Evolutionary conservation across 2,797 vertebrate genomes (phyloP).

Genomic region (Thunnus albacares): DNA sequence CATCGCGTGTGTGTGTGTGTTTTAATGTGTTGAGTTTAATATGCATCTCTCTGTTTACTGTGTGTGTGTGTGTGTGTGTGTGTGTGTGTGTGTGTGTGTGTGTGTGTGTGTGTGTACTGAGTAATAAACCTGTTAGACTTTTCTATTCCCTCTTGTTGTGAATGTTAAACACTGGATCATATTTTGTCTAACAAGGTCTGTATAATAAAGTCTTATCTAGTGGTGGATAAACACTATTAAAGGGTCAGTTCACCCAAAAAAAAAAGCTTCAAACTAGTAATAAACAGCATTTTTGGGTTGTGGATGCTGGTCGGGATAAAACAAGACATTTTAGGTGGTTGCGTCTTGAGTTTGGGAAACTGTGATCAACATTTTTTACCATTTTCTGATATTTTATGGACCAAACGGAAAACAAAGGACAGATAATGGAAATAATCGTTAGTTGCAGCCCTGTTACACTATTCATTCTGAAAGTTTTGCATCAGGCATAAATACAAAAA

Average conservation of each 20-base stretch:
- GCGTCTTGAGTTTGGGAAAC: too few species aligned
- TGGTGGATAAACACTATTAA: neutral
- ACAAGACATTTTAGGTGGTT: too few species aligned
- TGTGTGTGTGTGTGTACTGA: slow-evolving; percentile 2
- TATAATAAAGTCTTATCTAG: neutral
- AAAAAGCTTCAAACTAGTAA: neutral
- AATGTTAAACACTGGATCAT: slow-evolving; percentile 3
- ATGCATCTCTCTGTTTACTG: neutral
- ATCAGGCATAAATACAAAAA: too few species aligned
- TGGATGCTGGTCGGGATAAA: too few species aligned
- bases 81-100: neutral
- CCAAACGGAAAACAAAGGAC: too few species aligned
- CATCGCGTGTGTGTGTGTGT: neutral
- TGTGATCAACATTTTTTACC: too few species aligned
- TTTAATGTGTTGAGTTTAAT: neutral
- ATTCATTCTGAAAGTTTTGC: too few species aligned
- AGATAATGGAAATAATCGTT: too few species aligned
- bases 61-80: slow-evolving; percentile 5
- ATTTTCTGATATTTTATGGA: too few species aligned
- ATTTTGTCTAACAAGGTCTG: neutral
- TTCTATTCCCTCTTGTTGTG: neutral
- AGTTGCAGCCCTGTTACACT: too few species aligned
- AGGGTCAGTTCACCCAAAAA: neutral
- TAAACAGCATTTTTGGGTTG: too few species aligned
- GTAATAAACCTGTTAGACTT: neutral